Evolutionary conservation across 2,888 invertebrate species (phyloP).

Genomic region (Escarpia spicata): DNA sequence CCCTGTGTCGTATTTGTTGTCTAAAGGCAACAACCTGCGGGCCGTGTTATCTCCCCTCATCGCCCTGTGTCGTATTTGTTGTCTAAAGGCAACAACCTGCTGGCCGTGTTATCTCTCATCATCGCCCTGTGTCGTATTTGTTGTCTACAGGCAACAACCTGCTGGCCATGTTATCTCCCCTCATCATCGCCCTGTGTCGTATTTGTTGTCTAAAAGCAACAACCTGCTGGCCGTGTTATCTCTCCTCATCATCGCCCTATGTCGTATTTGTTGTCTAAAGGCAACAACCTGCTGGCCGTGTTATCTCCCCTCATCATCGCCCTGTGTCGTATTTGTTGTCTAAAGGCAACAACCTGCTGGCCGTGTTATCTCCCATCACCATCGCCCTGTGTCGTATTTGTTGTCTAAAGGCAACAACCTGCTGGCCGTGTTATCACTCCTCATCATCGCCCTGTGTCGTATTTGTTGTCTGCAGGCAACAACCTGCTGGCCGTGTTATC

Average conservation of each 20-base stretch:
- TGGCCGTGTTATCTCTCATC: no score
- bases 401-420: constrained; percentile 53
- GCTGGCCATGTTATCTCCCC: neutral
- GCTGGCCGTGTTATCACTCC: constrained; percentile 59
- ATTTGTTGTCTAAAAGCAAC: neutral
- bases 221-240: neutral
- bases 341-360: constrained; percentile 41
- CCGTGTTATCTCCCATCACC: neutral
- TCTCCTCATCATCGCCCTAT: neutral
- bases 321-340: neutral
- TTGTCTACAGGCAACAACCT: neutral
- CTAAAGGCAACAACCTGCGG: no score
- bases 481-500: neutral
- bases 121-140: no score
- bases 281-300: neutral
- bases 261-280: neutral
- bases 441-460: constrained; percentile 64
- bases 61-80: no score
- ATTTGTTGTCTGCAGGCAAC: no score
- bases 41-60: no score
- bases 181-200: neutral
- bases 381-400: neutral
- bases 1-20: no score
- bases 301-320: neutral
- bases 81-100: no score